These are phyloP conservation scores for Drosophila chauvacae DNA, from an alignment of 1,140 invertebrate genomes.

Conservation along the genomic window DNA sequence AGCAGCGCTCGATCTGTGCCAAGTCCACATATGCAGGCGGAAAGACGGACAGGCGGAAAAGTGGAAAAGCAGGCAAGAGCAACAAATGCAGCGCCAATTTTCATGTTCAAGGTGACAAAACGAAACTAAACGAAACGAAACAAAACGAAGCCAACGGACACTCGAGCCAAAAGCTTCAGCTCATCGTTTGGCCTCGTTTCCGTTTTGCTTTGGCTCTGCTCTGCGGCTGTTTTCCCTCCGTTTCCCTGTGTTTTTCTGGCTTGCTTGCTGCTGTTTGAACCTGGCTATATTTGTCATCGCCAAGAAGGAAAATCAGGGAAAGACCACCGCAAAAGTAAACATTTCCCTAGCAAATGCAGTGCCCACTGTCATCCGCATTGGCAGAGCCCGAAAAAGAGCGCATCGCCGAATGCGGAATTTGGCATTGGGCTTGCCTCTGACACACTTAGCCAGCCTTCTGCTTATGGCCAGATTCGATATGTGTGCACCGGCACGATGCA, in stretches of 20 bases:
- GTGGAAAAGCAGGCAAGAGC: conserved; percentile 49
- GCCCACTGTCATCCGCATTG: conserved; percentile 38
- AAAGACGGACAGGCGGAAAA: conserved; percentile 29
- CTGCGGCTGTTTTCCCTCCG: conserved; percentile 4
- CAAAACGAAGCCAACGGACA: conserved; percentile 59
- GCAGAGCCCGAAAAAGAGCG: conserved; percentile 35
- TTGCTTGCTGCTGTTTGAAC: conserved; percentile 51
- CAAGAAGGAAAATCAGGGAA: conserved; percentile 7
- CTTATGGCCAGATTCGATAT: conserved; percentile 46
- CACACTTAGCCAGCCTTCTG: conserved; percentile 54
- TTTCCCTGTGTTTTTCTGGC: conserved; percentile 24
- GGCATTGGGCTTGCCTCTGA: conserved; percentile 62
- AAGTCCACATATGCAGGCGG: conserved; percentile 59
- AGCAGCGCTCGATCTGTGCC: conserved; percentile 56
- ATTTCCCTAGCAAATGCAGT: conserved; percentile 4
- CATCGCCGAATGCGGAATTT: conserved; percentile 68
- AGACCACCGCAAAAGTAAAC: conserved; percentile 16
- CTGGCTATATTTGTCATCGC: conserved; percentile 48
- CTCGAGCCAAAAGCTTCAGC: conserved; percentile 67
- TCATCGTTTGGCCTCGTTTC: conserved; percentile 70
- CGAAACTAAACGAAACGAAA: conserved; percentile 33
- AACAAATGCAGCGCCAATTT: conserved; percentile 51
- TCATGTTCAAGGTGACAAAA: conserved; percentile 60
- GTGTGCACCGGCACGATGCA: conserved; percentile 11
- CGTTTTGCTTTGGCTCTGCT: conserved; percentile 28